Conservation (phyloP, 2,113 vertebrate species). For the Tychaedon coryphoeus region DNA sequence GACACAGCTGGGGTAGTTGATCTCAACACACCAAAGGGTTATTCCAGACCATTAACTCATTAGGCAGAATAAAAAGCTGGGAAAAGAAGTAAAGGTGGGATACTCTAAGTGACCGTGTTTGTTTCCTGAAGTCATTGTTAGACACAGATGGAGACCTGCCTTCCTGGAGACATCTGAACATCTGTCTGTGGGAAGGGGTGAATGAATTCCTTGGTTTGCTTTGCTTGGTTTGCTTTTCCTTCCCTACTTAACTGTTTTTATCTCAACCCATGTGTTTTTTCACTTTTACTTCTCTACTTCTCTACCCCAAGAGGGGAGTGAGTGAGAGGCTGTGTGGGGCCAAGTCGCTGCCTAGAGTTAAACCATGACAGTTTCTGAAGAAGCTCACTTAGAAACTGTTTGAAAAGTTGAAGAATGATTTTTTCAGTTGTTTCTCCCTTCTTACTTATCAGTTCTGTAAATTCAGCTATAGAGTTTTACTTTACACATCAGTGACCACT, state of each 20-base stretch:
- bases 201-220: background rate
- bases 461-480: background rate
- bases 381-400: background rate
- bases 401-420: background rate
- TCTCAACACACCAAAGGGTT: background rate
- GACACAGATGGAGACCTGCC: background rate
- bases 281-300: background rate
- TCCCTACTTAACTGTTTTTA: background rate
- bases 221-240: background rate
- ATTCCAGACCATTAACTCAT: background rate
- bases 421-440: background rate
- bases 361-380: background rate
- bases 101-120: background rate
- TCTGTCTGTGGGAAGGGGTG: background rate
- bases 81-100: background rate
- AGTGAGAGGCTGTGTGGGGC: background rate
- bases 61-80: background rate
- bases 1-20: background rate
- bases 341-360: background rate
- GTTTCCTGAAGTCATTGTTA: background rate
- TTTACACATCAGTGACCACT: background rate
- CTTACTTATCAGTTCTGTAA: background rate
- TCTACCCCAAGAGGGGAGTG: background rate
- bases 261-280: background rate
- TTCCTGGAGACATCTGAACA: background rate